Evolutionary conservation across 35 echinoderm and acorn worm species (phyloP).

Genomic region (Holothuria glaberrima): DNA sequence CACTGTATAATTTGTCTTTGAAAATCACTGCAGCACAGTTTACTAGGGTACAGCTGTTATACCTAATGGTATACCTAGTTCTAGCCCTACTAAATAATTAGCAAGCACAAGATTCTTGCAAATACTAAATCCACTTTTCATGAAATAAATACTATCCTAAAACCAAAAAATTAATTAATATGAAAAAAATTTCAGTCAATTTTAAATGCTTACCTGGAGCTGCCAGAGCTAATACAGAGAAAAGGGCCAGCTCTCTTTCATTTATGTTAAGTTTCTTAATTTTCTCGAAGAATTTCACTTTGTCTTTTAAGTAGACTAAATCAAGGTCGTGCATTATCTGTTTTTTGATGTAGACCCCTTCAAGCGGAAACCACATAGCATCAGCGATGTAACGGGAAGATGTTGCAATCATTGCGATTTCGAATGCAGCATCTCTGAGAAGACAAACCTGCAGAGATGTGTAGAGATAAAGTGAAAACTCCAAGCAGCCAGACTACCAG

Average conservation of each 20-base stretch:
- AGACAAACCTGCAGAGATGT: conserved; percentile 61
- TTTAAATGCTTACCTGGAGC: conserved; percentile 79
- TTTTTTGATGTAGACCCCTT: conserved; percentile 89
- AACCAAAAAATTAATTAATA: too few relatives aligned
- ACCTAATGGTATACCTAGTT: too few relatives aligned
- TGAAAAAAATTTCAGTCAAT: too few relatives aligned
- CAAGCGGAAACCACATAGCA: conserved; percentile 90
- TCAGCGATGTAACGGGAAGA: conserved; percentile 93
- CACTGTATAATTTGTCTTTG: too few relatives aligned
- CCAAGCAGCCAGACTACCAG: too few relatives aligned
- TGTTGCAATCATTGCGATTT: conserved; percentile 91
- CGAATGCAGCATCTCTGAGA: conserved; percentile 92
- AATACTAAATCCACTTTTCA: too few relatives aligned
- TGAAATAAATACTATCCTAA: too few relatives aligned
- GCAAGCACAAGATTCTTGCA: too few relatives aligned
- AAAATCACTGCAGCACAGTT: too few relatives aligned
- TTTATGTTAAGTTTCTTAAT: conserved; percentile 97
- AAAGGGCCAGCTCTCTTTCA: conserved; percentile 90
- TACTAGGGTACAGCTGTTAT: too few relatives aligned
- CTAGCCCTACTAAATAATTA: too few relatives aligned
- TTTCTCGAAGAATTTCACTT: conserved; percentile 98
- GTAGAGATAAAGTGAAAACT: too few relatives aligned
- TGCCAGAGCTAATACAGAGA: conserved; percentile 86
- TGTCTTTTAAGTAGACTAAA: conserved; percentile 82
- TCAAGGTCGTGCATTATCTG: conserved; percentile 86